Base-by-base conservation (phyloP, 2,888 invertebrate genomes). In the Panopea generosa region DNA sequence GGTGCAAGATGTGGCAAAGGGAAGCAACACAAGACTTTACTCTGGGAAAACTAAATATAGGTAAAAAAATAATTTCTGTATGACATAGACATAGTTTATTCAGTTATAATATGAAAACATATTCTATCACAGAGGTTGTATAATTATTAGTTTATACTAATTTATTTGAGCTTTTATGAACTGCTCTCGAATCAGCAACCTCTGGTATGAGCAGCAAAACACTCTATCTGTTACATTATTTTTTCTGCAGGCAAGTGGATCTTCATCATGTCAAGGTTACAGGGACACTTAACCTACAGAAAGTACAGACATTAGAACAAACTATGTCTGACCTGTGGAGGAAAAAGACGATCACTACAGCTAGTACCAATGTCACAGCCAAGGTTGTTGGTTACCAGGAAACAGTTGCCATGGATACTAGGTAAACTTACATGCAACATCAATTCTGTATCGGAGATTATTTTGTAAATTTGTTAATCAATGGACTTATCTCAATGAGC, bases 311-410 rank as follows among this genome's bases (percentile, higher is more conserved):
- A 22, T 62, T 81, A n/a, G 61, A 69, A 29, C 38, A 24, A 20
- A 55, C 69, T 2, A 65, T 81, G 2, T 6, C 50, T 3, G 50
- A 49, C 45, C 55, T 72, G 29, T 81, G 81, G 81, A 61, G 53
- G 18, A 65, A 65, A 27, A 40, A 68, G 27, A 55, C 43, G 18
- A 6, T 53, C 9, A 26, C 24, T 11, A 6, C 50, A 20, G 24
- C 61, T 22, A 50, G 18, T 7, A 38, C 7, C 7, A 77, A 67
- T 63, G 67, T 77, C 0, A 55, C 63, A 24, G 65, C 57, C 7
- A 38, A n/a, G 40, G 56, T 76, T 3, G 61, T 69, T 9, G 65
- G 65, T 4, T 57, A 67, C 18, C 52, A 63, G 14, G 68, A 63
- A 50, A 56, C 65, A 2, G 61, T 77, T 29, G 60, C 57, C 53